These are phyloP conservation scores for Drosophila willistoni DNA, from an alignment of 1,140 invertebrate genomes.

Conservation along the genomic window DNA sequence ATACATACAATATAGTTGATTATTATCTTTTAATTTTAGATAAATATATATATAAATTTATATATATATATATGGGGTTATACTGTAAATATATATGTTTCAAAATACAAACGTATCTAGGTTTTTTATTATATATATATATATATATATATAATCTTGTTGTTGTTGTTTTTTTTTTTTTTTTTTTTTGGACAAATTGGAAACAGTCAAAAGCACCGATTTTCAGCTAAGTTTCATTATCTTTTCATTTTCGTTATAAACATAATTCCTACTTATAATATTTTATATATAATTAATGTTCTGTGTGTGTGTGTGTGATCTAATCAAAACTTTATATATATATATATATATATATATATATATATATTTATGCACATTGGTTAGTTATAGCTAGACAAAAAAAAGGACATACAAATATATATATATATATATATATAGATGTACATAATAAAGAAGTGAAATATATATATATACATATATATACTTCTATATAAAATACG, in stretches of 20 bases:
- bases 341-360: slow-evolving; percentile 2
- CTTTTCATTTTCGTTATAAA: slow-evolving; percentile 51
- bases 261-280: slow-evolving; percentile 44
- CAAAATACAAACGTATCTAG: slow-evolving; percentile 72
- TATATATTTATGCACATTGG: slow-evolving; percentile 10
- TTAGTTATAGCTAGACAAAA: slow-evolving; percentile 32
- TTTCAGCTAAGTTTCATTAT: slow-evolving; percentile 80
- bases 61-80: slow-evolving; percentile 44
- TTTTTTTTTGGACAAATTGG: slow-evolving; percentile 74
- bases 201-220: slow-evolving; percentile 83
- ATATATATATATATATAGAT: slow-evolving; percentile 56
- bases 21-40: slow-evolving; percentile 15
- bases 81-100: slow-evolving; percentile 68
- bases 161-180: slow-evolving; percentile 27
- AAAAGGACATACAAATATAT: slow-evolving; percentile 32
- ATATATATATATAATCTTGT: too few relatives aligned
- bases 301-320: slow-evolving; percentile 6
- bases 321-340: slow-evolving; percentile 8
- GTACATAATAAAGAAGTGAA: slow-evolving; percentile 45
- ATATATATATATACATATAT: slow-evolving; percentile 45
- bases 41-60: slow-evolving; percentile 36
- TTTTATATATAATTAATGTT: slow-evolving; percentile 10
- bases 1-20: slow-evolving; percentile 39
- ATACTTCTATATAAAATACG: slow-evolving; percentile 80
- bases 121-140: too few relatives aligned